Percentiles rank a stretch among this genome's conserved stretches.
These are phyloP conservation scores for Synanthedon formicaeformis DNA, from an alignment of 2,888 invertebrate species.

Conservation along the genomic window DNA sequence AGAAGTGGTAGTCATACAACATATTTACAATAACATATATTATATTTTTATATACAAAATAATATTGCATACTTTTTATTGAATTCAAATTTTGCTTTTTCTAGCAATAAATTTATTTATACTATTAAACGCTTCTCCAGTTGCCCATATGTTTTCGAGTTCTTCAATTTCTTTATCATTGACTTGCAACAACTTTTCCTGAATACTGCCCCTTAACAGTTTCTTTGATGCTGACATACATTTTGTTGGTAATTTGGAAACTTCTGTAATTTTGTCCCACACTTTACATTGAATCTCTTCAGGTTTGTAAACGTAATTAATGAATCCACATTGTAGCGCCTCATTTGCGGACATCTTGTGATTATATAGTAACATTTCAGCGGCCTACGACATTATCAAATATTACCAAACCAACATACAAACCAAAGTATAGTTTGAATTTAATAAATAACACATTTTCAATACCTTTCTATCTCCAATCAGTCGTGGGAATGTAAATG, in stretches of 20 bases:
- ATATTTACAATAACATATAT: too few relatives aligned
- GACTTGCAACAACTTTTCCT: constrained; percentile 72
- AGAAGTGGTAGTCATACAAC: too few relatives aligned
- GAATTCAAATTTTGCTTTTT: constrained; percentile 22
- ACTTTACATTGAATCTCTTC: constrained; percentile 71
- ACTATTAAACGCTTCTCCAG: constrained; percentile 70
- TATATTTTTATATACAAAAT: too few relatives aligned
- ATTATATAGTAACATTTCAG: constrained; percentile 76
- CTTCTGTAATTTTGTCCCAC: constrained; percentile 68
- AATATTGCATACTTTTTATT: too few relatives aligned
- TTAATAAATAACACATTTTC: background rate
- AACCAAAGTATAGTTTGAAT: background rate
- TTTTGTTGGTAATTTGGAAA: constrained; percentile 62
- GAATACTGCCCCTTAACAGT: constrained; percentile 73
- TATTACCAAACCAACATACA: background rate
- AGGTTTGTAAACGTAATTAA: constrained; percentile 81
- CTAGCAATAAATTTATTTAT: constrained; percentile 4
- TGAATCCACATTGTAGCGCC: constrained; percentile 81
- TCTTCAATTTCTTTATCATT: constrained; percentile 77
- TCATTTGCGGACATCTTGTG: constrained; percentile 83
- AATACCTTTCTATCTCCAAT: constrained; percentile 84
- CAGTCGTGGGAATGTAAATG: constrained; percentile 84
- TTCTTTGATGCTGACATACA: constrained; percentile 78
- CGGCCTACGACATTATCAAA: constrained; percentile 45
- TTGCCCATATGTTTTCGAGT: constrained; percentile 73